Evolutionary conservation across 2,888 invertebrate genomes (phyloP), one percentile per base, ranked within the genome.

Genomic region (Cartodere bifasciata): DNA sequence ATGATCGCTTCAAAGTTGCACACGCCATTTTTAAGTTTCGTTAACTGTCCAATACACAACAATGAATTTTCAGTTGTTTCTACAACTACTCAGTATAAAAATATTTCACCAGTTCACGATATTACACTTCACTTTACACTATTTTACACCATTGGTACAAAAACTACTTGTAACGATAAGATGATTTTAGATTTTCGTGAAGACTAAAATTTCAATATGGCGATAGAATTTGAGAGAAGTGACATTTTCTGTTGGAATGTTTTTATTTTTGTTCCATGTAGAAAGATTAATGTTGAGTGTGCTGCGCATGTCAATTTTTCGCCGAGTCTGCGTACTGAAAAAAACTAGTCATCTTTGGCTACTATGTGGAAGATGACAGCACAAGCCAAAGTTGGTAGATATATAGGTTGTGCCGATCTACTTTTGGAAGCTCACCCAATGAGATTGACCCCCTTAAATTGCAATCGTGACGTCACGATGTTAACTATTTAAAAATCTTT

Each of bases 1-100:
- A 71, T 59, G 83, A 81, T 63, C 94, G 76, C 72, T 94, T 94
- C 46, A 94, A 72, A 55, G 94, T 94, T 66, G 92, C 92, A 73
- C 94, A 94, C 72, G 94, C 94, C 94, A 95, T 95, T 71, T 73
- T 74, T 60, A 53, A 25, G 21, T 35, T 29, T 33, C 29, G 36
- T 31, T 29, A 46, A 46, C 45, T 43, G 45, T 42, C 43, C 44
- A 43, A 47, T 45, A 45, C 45, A 44, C 43, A 37, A 35, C 36
- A 34, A 38, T 40, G 39, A 55, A 58, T 56, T 51, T 49, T 46
- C 44, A 43, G 41, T 47, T 45, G 44, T 47, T 45, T 38, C 36
- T 38, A 40, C 38, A 32, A 38, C 38, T 38, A 39, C 29, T 31
- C 15, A 13, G 16, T 36, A 42, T 38, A 32, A 48, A 47, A 46